Base-by-base conservation (phyloP, 2,888 invertebrate species). In the Pecten maximus region DNA sequence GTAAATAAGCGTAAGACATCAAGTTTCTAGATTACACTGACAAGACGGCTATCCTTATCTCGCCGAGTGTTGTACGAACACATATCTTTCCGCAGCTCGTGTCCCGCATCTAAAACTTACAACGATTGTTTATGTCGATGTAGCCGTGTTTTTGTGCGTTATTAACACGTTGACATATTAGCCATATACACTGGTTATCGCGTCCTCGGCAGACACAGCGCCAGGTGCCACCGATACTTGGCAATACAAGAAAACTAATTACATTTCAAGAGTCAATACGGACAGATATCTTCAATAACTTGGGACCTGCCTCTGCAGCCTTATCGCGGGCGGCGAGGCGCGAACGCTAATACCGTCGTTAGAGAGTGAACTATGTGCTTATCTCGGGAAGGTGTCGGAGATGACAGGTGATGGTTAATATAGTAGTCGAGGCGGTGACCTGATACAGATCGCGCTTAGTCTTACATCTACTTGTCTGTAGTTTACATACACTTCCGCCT, bases 91-190 rank as follows among this genome's bases (percentile, higher is more conserved):
- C n/a, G 6, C 28, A 28, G 60, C n/a, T 74, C 60, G 12, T n/a
- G 60, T 74, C 60, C 28, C 60, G 60, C 12, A 12, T 74, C n/a
- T 74, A 74, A n/a, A 74, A 28, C 12, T 28, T 74, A 54, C 0
- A 74, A 35, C 15, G 28, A 28, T 28, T 74, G 74, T 74, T 74
- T 74, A 74, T 15, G 74, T 35, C 74, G 35, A 35, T 74, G 74
- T 74, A 28, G 74, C 35, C 4, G 28, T 35, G 74, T 74, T 74
- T 35, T 74, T 74, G 35, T 74, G 35, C 35, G 74, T 74, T 74
- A 74, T 74, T 74, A 74, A 74, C 74, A 74, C 74, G 74, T 74
- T 74, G 74, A 74, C 74, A 74, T 74, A 74, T 74, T 74, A 74
- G 74, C 74, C 74, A 74, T 74, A 74, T 74, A 74, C 35, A 74